Conservation (phyloP, 2,113 vertebrate species). For the Verasper variegatus region DNA sequence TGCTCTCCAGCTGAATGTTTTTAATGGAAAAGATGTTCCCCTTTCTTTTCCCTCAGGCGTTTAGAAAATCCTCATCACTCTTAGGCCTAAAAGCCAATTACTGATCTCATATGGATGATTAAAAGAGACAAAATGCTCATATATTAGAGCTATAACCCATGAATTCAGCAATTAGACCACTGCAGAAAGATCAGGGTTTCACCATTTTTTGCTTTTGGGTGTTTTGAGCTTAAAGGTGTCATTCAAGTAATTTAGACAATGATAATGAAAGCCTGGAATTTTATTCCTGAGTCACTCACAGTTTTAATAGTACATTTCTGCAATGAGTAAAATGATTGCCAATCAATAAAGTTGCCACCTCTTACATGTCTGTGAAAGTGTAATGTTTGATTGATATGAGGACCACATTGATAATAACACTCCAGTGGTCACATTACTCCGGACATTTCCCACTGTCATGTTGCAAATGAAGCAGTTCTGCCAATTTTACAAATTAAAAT, state of each 20-base stretch:
- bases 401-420: too few species aligned
- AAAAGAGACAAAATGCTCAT: slow-evolving; percentile 33
- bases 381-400: too few species aligned
- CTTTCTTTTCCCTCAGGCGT: slow-evolving; percentile 15
- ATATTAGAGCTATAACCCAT: slow-evolving; percentile 17
- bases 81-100: slow-evolving; percentile 37
- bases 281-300: too few species aligned
- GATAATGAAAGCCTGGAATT: background rate
- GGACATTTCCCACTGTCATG: background rate
- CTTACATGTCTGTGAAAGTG: too few species aligned
- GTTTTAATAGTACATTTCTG: too few species aligned
- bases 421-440: too few species aligned
- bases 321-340: background rate
- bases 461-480: background rate
- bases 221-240: background rate
- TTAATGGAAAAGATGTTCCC: slow-evolving; percentile 17
- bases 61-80: slow-evolving; percentile 46
- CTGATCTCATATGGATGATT: slow-evolving; percentile 39
- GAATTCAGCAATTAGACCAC: slow-evolving; percentile 1
- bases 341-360: background rate
- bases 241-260: background rate
- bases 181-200: background rate
- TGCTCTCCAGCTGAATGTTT: slow-evolving; percentile 32
- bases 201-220: background rate
- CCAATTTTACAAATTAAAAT: background rate